Evolutionary conservation across 2,888 invertebrate species (phyloP), one percentile per base, ranked within the genome.

Genomic region (Ormyrus thymus): DNA sequence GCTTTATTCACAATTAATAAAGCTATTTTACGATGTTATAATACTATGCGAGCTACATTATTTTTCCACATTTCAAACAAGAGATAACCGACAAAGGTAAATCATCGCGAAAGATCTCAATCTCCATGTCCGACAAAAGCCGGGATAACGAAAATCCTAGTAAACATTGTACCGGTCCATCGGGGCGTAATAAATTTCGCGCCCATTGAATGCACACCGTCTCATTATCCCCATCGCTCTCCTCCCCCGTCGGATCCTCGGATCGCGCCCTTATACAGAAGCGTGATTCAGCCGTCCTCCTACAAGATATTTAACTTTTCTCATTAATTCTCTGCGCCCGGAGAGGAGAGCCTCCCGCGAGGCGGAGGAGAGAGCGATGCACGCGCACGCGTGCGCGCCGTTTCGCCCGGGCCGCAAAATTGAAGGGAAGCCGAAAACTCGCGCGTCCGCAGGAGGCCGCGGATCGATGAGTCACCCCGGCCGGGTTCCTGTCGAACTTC

Each of bases 281-380:
- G 59, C 59, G 51, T 71, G 71, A 71, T 61, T 71, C 71, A 61
- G 59, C 71, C 61, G 45, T 50, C 15, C 69, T 56, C 68, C 8
- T 15, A 15, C 46, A 66, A 70, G 70, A 76, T 64, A 76, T 70
- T 76, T 70, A 76, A 76, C 76, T 76, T 76, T 76, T 70, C 76
- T 76, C 76, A 76, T 76, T 76, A 76, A 76, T 76, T 70, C 56
- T 64, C 51, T 48, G 51, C 43, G 50, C 13, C 46, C n/a, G 29
- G 29, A 29, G 29, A n/a, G n/a, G n/a, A n/a, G 29, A 29, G 29
- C 29, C 29, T 29, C 29, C 4, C 29, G 29, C 4, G 29, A 29
- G 29, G 29, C 29, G 0, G 29, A 29, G 29, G 29, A 29, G 29
- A 29, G 29, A 1, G 4, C 29, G 29, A 29, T 29, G 4, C 4